Evolutionary conservation across 2,797 vertebrate species (phyloP).

Genomic region (Darevskia mixta): DNA sequence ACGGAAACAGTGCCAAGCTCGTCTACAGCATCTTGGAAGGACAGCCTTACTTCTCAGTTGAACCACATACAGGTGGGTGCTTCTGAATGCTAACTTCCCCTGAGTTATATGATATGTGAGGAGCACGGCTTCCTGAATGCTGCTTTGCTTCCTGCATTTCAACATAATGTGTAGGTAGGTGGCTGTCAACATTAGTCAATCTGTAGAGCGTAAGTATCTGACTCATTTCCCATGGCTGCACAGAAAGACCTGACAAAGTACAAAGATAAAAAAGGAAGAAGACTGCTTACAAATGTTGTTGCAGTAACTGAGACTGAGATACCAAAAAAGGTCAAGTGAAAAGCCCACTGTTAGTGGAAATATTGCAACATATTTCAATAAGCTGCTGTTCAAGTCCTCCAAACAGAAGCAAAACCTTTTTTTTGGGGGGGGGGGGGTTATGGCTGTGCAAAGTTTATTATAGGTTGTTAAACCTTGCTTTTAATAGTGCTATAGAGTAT

Average conservation of each 20-base stretch:
- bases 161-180: neutral
- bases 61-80: constrained; percentile 92
- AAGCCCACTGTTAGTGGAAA: neutral
- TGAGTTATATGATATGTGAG: neutral
- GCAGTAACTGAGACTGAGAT: neutral
- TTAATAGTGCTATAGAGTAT: neutral
- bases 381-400: neutral
- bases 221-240: neutral
- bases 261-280: constrained; percentile 2
- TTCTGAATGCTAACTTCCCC: constrained; percentile 6
- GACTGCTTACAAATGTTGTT: neutral
- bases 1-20: constrained; percentile 96
- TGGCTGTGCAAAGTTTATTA: neutral
- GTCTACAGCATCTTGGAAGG: constrained; percentile 98
- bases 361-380: neutral
- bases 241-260: neutral
- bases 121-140: rapidly evolving
- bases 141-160: neutral
- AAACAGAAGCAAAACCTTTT: neutral
- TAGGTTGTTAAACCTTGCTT: neutral
- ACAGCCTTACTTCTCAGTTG: constrained; percentile 98
- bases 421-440: neutral
- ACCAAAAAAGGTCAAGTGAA: neutral
- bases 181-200: neutral
- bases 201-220: neutral